Conservation (phyloP, 2,888 invertebrate genomes). For the Euzetes globulus region DNA sequence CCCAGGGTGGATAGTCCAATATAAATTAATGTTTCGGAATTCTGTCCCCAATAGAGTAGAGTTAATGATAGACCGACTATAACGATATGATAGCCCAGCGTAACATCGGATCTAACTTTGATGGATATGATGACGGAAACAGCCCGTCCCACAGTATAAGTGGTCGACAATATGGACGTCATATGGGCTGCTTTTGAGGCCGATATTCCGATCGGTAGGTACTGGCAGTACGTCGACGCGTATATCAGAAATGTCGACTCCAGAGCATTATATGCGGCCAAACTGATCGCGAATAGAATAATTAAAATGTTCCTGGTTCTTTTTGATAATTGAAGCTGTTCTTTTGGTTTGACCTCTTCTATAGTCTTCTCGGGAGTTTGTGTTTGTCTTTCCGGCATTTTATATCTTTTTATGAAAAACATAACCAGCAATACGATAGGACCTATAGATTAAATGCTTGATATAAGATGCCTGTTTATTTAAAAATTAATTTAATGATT, state of each 20-base stretch:
- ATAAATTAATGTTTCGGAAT: not conserved
- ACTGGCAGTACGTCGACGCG: not conserved
- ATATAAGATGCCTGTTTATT: not conserved
- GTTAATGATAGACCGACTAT: not conserved
- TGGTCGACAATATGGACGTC: not conserved
- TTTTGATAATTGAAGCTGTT: no score
- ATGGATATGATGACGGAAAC: not conserved
- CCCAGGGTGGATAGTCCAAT: not conserved
- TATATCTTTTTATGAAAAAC: not conserved
- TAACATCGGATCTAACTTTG: not conserved
- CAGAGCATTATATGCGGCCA: not conserved
- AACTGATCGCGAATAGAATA: not conserved
- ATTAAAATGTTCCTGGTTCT: not conserved
- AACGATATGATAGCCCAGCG: not conserved
- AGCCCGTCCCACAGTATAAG: not conserved
- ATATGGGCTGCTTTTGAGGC: not conserved
- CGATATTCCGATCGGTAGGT: not conserved
- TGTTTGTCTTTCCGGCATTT: not conserved
- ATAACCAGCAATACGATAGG: constrained; percentile 7
- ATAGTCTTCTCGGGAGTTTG: not conserved
- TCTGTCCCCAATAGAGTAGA: constrained; percentile 6
- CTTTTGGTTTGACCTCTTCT: not conserved
- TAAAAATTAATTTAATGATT: not conserved
- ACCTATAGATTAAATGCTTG: not conserved
- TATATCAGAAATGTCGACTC: not conserved